A percentile compares a stretch with the other conserved stretches of the same genome.
Evolutionary conservation across 2,797 vertebrate species (phyloP).

Genomic region (Ibycter americanus): DNA sequence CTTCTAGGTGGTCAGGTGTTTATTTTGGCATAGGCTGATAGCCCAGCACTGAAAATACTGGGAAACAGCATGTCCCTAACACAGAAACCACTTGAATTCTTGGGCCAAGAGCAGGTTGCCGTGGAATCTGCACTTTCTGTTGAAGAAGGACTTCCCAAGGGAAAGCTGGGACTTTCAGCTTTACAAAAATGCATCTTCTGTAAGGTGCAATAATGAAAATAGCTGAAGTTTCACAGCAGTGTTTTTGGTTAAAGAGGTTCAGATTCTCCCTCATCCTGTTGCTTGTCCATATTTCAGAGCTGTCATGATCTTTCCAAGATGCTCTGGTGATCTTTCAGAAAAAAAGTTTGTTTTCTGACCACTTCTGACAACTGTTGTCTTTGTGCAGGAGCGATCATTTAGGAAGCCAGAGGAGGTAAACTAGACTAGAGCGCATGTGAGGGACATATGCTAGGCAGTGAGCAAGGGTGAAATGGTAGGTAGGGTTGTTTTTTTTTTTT

Average conservation of each 20-base stretch:
- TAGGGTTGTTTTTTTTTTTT: neutral
- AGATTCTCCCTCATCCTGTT: neutral
- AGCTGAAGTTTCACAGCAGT: neutral
- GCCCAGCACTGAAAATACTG: neutral
- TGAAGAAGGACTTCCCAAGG: neutral
- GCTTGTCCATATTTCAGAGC: neutral
- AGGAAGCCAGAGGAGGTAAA: neutral
- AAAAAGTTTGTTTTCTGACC: neutral
- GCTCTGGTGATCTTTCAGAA: neutral
- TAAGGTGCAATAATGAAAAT: neutral
- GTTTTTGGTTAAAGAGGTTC: neutral
- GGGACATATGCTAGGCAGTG: neutral
- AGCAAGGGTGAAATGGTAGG: neutral
- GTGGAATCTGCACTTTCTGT: neutral
- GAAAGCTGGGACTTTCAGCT: neutral
- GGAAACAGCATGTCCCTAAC: fast-evolving
- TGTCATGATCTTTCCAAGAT: neutral
- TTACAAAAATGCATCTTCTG: neutral
- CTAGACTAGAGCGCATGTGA: fast-evolving
- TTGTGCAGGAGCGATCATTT: neutral
- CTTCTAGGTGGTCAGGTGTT: neutral
- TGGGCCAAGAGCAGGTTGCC: neutral
- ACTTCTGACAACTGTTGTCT: neutral
- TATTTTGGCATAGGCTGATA: neutral
- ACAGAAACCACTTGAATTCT: neutral